Evolutionary conservation across 2,888 invertebrate genomes (phyloP), one percentile per base, ranked within the genome.

Genomic region (Drosophila tanythrix): DNA sequence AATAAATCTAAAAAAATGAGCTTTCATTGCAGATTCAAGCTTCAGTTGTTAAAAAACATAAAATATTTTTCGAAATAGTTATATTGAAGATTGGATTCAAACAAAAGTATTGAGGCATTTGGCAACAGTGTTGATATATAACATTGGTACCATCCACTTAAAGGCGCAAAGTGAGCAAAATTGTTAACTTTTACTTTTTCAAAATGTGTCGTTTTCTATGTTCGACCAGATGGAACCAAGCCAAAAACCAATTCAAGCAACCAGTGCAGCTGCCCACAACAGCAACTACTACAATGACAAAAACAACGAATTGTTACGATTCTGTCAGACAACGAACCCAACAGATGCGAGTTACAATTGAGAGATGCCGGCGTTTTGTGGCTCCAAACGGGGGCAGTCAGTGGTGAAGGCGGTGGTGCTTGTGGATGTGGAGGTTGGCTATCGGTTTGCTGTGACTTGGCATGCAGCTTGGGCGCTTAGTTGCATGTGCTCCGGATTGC

Each of bases 211-310:
- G 81, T 82, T 85, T 88, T 85, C 80, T 70, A 86, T 85, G 88
- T 80, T 88, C 77, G 86, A 65, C 85, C 85, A 85, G 82, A 78
- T 85, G 88, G 88, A 85, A 88, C 88, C 70, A 74, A 64, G 60
- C 73, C 70, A 77, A 74, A 69, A 71, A 52, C 62, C 70, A 62
- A 79, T 46, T 62, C 67, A 64, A 75, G 60, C 72, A 79, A 79
- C 66, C 73, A 66, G 43, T 81, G 81, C 84, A 88, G 83, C 84
- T 74, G 81, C 70, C 81, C 72, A 73, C 74, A 71, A 74, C 66
- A 69, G 57, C 65, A 68, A 68, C 56, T 58, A 46, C 69, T 38
- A 29, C 43, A 56, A 15, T 43, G 58, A 35, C 55, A 46, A 21
- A 55, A 60, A 46, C 46, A 46, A 25, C 46, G 25, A 46, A 83